Base-by-base conservation (phyloP, 92 coral and sea anemone species). In the Siderastrea siderea region DNA sequence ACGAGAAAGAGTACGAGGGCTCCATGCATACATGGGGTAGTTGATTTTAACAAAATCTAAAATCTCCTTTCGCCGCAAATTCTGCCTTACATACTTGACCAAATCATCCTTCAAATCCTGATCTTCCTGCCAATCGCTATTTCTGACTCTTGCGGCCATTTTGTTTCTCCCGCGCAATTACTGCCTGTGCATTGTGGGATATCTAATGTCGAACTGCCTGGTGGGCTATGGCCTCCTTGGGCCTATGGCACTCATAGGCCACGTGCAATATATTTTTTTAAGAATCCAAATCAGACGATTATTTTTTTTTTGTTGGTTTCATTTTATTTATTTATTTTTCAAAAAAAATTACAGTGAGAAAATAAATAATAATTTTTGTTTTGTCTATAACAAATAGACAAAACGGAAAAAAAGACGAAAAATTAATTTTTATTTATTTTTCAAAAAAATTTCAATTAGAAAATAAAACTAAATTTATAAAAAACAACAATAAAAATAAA, bases 11-110 rank as follows among this genome's bases (percentile, higher is more conserved):
- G 90, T 89, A 74, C 91, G 85, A 83, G 66, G 81, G 85, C 93
- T 92, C 91, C 95, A 93, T 57, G 87, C 86, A 83, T 86, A 93
- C 91, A 89, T 89, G 12, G 91, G 84, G 78, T 84, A 89, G 55
- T 80, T 84, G 79, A 82, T 73, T 77, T 86, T 12, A 55, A 90
- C 89, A 47, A 92, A 92, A 75, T 90, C 95, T 59, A 86, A 80
- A 73, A 90, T 86, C 78, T 90, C 95, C 58, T 73, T 61, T 79
- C 77, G 86, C 64, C 87, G 71, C 79, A 90, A 90, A 83, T 85
- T 90, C 68, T 87, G 86, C 69, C 71, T 53, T 77, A 90, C 95
- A 65, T 86, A 84, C 19, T 71, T 75, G 64, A 63, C 15, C 79
- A 89, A 82, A 85, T 92, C 90, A 48, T 90, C 83, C 89, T 80